phyloP scores from a whole-genome alignment of 2,888 invertebrate species.

The Nomada lathburiana region DNA sequence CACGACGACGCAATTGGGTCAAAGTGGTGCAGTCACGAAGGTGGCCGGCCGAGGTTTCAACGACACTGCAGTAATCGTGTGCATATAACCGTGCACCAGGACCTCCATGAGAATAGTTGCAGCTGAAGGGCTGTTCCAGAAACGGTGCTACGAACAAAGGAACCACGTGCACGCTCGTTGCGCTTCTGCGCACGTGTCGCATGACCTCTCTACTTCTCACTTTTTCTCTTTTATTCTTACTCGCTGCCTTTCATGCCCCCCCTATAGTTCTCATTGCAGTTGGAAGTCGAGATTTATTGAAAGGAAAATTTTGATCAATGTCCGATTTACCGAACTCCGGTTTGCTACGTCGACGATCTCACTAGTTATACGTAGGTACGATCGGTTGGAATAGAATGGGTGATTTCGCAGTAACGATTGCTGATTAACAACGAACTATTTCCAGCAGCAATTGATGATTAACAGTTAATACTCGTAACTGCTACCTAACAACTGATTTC shows the following conservation, averaged over 20 bases:
- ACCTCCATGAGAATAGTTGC: slow-evolving; percentile 59
- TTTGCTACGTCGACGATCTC: too few species aligned
- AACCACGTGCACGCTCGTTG: slow-evolving; percentile 60
- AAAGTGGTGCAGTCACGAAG: slow-evolving; percentile 72
- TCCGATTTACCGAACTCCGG: too few species aligned
- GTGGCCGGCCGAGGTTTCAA: slow-evolving; percentile 63
- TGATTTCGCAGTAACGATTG: too few species aligned
- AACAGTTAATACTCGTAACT: too few species aligned
- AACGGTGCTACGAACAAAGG: slow-evolving; percentile 68
- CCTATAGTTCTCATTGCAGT: not conserved
- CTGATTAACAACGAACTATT: too few species aligned
- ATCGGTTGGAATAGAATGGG: too few species aligned
- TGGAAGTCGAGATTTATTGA: not conserved
- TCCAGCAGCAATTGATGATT: too few species aligned
- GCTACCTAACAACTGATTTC: too few species aligned
- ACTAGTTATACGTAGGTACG: too few species aligned
- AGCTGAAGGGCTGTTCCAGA: slow-evolving; percentile 64
- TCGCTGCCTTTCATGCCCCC: not conserved
- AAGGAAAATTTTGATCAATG: too few species aligned
- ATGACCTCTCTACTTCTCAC: slow-evolving; percentile 19
- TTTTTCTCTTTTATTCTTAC: not conserved
- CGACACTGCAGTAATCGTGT: slow-evolving; percentile 57
- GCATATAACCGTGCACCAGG: slow-evolving; percentile 60
- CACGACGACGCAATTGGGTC: slow-evolving; percentile 71
- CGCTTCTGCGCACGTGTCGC: slow-evolving; percentile 43